These are phyloP conservation scores for Melanocharis versteri DNA, from an alignment of 2,113 vertebrate genomes.

Conservation along the genomic window DNA sequence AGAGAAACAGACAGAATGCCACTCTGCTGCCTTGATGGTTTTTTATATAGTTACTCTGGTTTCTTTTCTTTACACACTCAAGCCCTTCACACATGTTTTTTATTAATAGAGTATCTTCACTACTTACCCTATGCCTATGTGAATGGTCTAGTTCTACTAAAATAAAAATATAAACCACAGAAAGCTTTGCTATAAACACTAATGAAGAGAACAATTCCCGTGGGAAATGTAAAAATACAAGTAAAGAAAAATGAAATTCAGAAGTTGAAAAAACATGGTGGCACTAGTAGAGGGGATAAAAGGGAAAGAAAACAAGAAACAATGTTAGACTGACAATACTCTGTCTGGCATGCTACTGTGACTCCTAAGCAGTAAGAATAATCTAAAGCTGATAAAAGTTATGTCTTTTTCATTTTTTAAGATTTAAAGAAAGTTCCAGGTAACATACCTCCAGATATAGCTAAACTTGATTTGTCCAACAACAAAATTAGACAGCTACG, in stretches of 20 bases:
- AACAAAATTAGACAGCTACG: constrained; percentile 89
- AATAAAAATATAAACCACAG: background rate
- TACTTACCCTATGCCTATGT: background rate
- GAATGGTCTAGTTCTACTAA: background rate
- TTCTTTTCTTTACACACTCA: background rate
- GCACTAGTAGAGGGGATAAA: background rate
- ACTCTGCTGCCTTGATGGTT: background rate
- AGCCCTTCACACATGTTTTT: background rate
- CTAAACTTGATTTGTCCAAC: constrained; percentile 88
- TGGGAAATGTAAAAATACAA: background rate
- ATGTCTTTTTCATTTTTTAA: constrained; percentile 63
- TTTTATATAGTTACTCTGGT: background rate
- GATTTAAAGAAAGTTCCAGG: constrained; percentile 86
- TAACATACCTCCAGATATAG: constrained; percentile 85
- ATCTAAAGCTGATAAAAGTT: background rate
- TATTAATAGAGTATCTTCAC: background rate
- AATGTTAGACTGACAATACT: background rate
- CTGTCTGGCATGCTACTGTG: background rate
- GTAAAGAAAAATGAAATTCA: background rate
- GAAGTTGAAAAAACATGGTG: background rate
- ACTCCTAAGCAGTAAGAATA: background rate
- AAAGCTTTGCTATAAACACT: background rate
- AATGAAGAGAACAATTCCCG: background rate
- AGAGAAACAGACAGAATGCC: background rate
- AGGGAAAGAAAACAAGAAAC: background rate